phyloP scores from a whole-genome alignment of 2,888 invertebrate genomes.

The Caenorhabditis virilis region DNA sequence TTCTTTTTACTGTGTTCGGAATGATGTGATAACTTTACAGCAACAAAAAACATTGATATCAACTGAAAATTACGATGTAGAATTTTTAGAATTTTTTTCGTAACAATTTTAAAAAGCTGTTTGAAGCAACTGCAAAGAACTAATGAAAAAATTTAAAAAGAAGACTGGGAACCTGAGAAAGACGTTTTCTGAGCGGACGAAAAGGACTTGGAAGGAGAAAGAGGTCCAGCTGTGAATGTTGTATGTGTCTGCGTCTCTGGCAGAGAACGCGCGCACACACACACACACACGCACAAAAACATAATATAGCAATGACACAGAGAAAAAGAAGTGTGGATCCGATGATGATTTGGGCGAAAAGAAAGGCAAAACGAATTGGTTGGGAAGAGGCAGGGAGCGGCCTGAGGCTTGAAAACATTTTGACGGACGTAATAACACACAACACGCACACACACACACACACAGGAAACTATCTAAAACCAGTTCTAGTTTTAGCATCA shows the following conservation, averaged over 20 bases:
- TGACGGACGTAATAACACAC: background rate
- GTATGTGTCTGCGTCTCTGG: slow-evolving; percentile 1
- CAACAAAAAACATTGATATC: background rate
- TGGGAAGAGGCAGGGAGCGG: background rate
- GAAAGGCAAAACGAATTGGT: background rate
- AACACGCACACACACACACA: background rate
- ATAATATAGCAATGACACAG: background rate
- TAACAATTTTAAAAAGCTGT: background rate
- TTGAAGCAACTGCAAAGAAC: background rate
- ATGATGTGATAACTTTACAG: background rate
- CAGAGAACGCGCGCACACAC: too few relatives aligned
- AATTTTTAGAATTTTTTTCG: too few relatives aligned
- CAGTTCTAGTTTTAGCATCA: slow-evolving; percentile 6
- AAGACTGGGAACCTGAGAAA: background rate
- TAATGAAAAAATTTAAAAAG: background rate
- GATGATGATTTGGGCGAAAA: too few relatives aligned
- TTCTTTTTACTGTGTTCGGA: too few relatives aligned
- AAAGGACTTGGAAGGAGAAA: background rate
- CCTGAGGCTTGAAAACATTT: background rate
- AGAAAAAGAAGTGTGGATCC: background rate
- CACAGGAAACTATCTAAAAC: slow-evolving; percentile 3
- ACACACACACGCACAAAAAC: background rate
- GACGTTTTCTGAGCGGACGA: background rate
- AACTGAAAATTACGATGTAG: too few relatives aligned
- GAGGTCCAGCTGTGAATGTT: slow-evolving; percentile 7